Percentiles rank a stretch among this genome's conserved stretches.
Conservation (phyloP, 1,140 invertebrate species). For the Diabrotica undecimpunctata region DNA sequence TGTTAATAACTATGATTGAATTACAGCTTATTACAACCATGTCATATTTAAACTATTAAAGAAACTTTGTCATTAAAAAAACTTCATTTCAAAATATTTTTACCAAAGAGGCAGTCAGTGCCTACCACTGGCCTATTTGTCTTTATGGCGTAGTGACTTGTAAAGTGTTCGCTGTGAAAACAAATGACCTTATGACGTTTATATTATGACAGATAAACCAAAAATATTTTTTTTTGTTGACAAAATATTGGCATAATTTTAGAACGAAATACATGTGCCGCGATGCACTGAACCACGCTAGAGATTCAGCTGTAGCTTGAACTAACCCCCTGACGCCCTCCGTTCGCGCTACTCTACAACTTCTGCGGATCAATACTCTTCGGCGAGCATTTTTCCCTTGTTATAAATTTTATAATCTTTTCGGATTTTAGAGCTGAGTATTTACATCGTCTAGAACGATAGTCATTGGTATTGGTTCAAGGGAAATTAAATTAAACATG, state of each 20-base stretch:
- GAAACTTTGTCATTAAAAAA: no score
- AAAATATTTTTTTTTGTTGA: background rate
- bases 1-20: no score
- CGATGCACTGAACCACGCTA: conserved; percentile 1
- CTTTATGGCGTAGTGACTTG: background rate
- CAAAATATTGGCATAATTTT: background rate
- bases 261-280: background rate
- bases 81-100: no score
- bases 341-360: background rate
- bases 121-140: background rate
- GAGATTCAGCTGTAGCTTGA: background rate
- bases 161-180: background rate
- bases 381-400: conserved; percentile 1
- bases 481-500: background rate
- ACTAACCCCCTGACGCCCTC: background rate
- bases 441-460: background rate
- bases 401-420: conserved; percentile 3
- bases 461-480: background rate
- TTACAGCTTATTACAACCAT: no score
- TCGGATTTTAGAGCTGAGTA: background rate
- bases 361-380: background rate
- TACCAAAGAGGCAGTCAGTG: no score
- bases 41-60: no score
- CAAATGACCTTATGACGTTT: background rate
- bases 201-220: background rate